Conservation (phyloP, 1,140 invertebrate species). For the Bicyclus anynana region DNA sequence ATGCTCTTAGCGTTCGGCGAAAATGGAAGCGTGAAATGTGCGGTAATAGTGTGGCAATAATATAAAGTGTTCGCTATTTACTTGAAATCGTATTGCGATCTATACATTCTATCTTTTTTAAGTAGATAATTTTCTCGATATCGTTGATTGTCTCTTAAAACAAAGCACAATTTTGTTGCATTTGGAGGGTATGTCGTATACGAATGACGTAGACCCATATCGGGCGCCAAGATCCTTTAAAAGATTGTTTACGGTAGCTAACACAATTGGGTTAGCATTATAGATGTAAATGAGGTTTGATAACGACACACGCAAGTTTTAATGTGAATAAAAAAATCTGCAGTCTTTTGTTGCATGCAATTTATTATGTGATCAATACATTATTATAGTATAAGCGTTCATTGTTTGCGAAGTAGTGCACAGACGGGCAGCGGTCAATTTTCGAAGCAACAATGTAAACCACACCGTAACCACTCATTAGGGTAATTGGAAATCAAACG, state of each 20-base stretch:
- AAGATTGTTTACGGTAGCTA: neutral
- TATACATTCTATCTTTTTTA: neutral
- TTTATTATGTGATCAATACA: slow-evolving; percentile 5
- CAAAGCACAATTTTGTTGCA: neutral
- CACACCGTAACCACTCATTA: slow-evolving; percentile 45
- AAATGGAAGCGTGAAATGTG: slow-evolving; percentile 20
- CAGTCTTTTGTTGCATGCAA: slow-evolving; percentile 1
- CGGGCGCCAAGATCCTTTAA: neutral
- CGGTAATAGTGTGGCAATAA: neutral
- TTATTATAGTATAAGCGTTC: neutral
- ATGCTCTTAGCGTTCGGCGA: slow-evolving; percentile 42
- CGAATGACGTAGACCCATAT: neutral
- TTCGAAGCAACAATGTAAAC: slow-evolving; percentile 45
- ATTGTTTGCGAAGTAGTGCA: slow-evolving; percentile 6
- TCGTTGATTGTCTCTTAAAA: no score
- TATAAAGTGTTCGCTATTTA: slow-evolving; percentile 8
- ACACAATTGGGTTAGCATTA: neutral
- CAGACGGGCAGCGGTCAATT: slow-evolving; percentile 10
- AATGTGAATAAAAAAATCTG: neutral
- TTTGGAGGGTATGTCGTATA: neutral
- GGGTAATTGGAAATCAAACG: slow-evolving; percentile 45
- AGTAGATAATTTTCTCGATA: no score
- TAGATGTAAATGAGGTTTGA: slow-evolving; percentile 1
- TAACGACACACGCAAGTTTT: neutral
- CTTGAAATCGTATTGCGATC: neutral